These are phyloP conservation scores for Dolichotis patagonum DNA, from an alignment of 2,113 vertebrate genomes.

Conservation along the genomic window DNA sequence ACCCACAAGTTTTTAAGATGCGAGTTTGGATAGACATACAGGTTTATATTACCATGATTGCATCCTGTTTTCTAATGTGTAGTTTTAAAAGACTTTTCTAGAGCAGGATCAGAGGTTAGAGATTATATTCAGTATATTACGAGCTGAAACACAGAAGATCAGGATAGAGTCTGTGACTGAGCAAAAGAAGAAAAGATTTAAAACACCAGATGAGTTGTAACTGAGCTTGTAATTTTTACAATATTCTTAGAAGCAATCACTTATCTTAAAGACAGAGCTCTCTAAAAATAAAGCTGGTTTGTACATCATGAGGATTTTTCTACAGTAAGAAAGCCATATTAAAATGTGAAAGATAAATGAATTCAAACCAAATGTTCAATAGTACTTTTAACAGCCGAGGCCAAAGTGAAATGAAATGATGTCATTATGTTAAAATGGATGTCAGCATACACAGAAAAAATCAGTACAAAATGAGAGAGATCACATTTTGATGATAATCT, in stretches of 20 bases:
- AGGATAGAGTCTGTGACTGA: neutral
- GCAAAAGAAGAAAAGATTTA: slow-evolving; percentile 23
- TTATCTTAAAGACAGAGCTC: slow-evolving; percentile 63
- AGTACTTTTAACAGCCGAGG: slow-evolving; percentile 75
- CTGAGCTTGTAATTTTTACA: slow-evolving; percentile 67
- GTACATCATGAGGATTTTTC: slow-evolving; percentile 61
- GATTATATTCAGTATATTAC: neutral
- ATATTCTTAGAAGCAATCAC: slow-evolving; percentile 49
- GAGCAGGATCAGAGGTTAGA: neutral
- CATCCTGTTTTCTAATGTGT: neutral
- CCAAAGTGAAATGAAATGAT: slow-evolving; percentile 80
- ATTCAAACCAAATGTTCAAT: slow-evolving; percentile 76
- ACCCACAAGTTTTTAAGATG: neutral
- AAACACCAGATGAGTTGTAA: slow-evolving; percentile 40
- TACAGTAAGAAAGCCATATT: slow-evolving; percentile 59
- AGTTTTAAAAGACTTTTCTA: slow-evolving; percentile 5
- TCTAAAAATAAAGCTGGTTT: slow-evolving; percentile 64
- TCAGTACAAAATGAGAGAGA: slow-evolving; percentile 77
- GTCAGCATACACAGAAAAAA: slow-evolving; percentile 74
- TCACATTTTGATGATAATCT: slow-evolving; percentile 80
- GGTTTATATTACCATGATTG: neutral
- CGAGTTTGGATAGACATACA: neutral
- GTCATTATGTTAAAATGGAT: slow-evolving; percentile 81
- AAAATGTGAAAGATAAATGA: slow-evolving; percentile 80
- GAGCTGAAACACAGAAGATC: neutral